A percentile compares a stretch with the other conserved stretches of the same genome.
phyloP scores from a whole-genome alignment of 1,140 invertebrate genomes.

The Dolichoris vasculosae region DNA sequence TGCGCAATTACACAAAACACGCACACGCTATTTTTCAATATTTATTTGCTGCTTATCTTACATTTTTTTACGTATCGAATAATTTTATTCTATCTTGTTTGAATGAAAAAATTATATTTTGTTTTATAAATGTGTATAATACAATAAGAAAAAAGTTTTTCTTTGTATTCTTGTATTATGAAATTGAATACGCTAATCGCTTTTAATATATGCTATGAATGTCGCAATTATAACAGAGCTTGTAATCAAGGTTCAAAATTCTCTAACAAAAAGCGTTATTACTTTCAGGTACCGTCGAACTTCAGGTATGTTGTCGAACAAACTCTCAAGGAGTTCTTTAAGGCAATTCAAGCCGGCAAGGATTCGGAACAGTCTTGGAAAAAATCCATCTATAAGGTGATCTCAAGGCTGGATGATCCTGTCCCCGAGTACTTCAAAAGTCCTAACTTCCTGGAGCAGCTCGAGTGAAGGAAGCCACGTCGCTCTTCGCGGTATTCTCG shows the following conservation, averaged over 20 bases:
- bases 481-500: conserved; percentile 51
- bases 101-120: not conserved
- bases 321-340: conserved; percentile 98
- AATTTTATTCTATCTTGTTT: not conserved
- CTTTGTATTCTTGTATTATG: not conserved
- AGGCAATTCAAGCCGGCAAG: conserved; percentile 95
- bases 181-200: conserved; percentile 1
- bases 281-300: conserved; percentile 92
- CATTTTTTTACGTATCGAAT: not conserved
- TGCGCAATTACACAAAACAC: conserved; percentile 74
- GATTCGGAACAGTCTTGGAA: conserved; percentile 99
- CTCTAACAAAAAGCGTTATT: conserved; percentile 27
- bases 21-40: conserved; percentile 66
- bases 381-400: conserved; percentile 99
- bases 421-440: conserved; percentile 99
- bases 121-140: not conserved
- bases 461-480: conserved; percentile 84
- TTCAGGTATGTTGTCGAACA: conserved; percentile 98
- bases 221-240: conserved; percentile 30
- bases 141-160: not conserved
- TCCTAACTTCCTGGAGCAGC: conserved; percentile 98
- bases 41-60: conserved; percentile 23
- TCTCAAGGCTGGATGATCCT: conserved; percentile 97
- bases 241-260: not conserved
- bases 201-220: conserved; percentile 24